phyloP scores from a whole-genome alignment of 2,797 vertebrate species.

The Pipistrellus nathusii region DNA sequence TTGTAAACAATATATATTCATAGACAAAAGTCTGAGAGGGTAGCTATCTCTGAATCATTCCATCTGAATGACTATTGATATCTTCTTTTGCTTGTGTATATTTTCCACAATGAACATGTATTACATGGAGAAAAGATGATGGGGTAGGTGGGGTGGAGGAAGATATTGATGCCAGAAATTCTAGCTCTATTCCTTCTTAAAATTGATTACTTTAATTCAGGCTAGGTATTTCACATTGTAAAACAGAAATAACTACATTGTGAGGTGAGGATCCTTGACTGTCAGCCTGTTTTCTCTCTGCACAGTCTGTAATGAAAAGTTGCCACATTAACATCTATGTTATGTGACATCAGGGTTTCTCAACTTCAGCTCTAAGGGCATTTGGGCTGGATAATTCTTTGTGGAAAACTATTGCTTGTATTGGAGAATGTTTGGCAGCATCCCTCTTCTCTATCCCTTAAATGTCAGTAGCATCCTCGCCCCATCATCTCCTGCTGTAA shows the following conservation, averaged over 20 bases:
- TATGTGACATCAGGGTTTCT: not conserved
- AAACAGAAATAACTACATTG: not conserved
- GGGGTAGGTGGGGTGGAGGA: not conserved
- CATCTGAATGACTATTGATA: not conserved
- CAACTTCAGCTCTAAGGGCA: not conserved
- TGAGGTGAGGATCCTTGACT: not conserved
- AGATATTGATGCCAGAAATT: not conserved
- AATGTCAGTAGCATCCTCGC: not conserved
- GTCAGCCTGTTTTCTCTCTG: slow-evolving; percentile 1
- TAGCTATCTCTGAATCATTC: not conserved
- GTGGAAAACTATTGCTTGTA: not conserved
- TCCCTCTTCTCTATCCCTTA: not conserved
- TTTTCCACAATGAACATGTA: slow-evolving; percentile 7
- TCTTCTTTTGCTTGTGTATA: not conserved
- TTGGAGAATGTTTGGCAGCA: not conserved
- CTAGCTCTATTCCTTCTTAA: not conserved
- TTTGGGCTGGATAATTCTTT: not conserved
- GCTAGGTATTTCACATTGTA: not conserved
- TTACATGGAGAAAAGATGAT: not conserved
- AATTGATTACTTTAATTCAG: slow-evolving; percentile 5
- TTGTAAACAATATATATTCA: not conserved
- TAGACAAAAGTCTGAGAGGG: not conserved
- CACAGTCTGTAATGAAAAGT: not conserved
- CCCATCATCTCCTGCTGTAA: not conserved
- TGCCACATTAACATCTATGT: not conserved